A percentile compares a stretch with the other conserved stretches of the same genome.
Conservation (phyloP, 2,888 invertebrate species). For the Argyresthia goedartella region DNA sequence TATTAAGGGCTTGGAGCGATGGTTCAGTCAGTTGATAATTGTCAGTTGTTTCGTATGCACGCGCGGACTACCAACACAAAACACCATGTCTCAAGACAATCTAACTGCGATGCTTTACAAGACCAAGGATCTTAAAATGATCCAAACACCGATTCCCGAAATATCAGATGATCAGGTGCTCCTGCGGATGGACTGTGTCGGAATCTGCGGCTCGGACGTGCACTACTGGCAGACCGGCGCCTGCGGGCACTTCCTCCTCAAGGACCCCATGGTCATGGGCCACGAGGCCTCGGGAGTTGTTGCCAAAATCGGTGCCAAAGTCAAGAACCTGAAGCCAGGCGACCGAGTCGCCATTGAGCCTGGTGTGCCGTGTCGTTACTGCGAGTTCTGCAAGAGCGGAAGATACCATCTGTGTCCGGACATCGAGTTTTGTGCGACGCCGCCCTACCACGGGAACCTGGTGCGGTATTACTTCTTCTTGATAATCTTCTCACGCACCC, state of each 20-base stretch:
- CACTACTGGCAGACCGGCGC: constrained; percentile 89
- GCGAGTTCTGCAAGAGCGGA: constrained; percentile 88
- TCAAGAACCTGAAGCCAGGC: constrained; percentile 78
- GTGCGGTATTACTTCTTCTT: too few relatives aligned
- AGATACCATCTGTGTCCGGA: constrained; percentile 92
- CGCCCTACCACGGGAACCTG: constrained; percentile 92
- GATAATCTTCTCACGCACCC: too few relatives aligned
- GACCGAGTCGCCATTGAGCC: constrained; percentile 97
- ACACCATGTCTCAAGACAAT: constrained; percentile 72
- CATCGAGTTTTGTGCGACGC: constrained; percentile 94
- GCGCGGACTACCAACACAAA: constrained; percentile 14
- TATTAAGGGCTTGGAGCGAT: too few relatives aligned
- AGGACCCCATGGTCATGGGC: constrained; percentile 93
- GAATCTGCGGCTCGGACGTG: constrained; percentile 98
- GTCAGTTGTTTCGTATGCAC: constrained; percentile 19
- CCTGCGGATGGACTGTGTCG: constrained; percentile 89
- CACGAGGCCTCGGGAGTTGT: constrained; percentile 92
- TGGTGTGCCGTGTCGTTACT: constrained; percentile 88
- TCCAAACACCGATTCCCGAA: too few relatives aligned
- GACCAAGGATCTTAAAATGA: constrained; percentile 80
- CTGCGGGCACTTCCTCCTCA: constrained; percentile 89
- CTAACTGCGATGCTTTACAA: constrained; percentile 81
- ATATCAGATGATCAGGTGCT: too few relatives aligned
- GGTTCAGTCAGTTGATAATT: constrained; percentile 29
- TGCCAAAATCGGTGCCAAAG: constrained; percentile 75